A percentile compares a stretch with the other conserved stretches of the same genome.
Conservation (phyloP, 2,113 vertebrate species). For the Crotalus viridis region DNA sequence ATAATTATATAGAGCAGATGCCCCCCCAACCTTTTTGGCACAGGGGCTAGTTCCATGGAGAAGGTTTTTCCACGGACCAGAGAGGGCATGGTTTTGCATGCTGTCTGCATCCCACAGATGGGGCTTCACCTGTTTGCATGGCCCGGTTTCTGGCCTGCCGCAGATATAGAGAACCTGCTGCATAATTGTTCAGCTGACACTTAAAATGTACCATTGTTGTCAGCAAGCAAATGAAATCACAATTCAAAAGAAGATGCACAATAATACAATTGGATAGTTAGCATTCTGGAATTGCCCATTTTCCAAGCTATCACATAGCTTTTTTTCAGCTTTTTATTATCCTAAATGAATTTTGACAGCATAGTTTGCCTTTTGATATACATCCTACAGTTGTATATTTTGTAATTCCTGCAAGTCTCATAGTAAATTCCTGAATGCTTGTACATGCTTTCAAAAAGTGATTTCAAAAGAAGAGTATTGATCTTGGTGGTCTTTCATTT, state of each 20-base stretch:
- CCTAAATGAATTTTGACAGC: slow-evolving; percentile 10
- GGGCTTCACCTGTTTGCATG: no score
- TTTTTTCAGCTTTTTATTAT: slow-evolving; percentile 9
- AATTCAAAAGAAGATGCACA: background rate
- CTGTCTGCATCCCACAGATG: no score
- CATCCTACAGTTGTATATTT: background rate
- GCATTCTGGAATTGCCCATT: background rate
- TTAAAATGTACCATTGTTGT: slow-evolving; percentile 8
- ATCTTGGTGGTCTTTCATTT: background rate
- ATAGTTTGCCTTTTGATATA: background rate
- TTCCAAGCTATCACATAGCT: slow-evolving; percentile 10
- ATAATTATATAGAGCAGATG: background rate
- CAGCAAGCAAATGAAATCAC: background rate
- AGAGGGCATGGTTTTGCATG: no score
- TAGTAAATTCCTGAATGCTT: background rate
- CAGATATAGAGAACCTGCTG: background rate
- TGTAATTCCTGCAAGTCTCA: background rate
- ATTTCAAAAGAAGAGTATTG: background rate
- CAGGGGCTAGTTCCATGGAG: no score
- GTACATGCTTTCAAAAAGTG: background rate
- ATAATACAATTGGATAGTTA: slow-evolving; percentile 2
- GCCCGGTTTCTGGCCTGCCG: no score
- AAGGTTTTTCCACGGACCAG: no score
- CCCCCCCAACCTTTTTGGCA: no score
- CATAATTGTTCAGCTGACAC: background rate